Conservation (phyloP, 1,140 invertebrate species). For the Diploscapter pachys region DNA sequence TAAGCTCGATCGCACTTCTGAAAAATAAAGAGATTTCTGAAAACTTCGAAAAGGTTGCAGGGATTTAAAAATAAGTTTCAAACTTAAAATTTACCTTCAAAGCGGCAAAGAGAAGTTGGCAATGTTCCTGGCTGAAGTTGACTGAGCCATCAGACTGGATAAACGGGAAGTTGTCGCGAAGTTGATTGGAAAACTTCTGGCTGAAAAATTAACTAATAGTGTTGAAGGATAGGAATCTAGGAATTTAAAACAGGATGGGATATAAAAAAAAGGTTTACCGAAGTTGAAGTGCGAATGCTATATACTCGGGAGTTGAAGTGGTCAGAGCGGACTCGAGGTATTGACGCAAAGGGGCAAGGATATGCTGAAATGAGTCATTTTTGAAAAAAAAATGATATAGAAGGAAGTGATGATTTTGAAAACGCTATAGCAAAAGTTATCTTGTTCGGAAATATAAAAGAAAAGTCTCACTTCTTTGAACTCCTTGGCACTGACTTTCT, state of each 20-base stretch:
- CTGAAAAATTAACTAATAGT: not conserved
- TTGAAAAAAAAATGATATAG: not conserved
- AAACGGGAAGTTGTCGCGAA: constrained; percentile 11
- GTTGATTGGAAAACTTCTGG: not conserved
- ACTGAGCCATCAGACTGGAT: constrained; percentile 2
- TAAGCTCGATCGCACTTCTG: constrained; percentile 2
- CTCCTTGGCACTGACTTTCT: not conserved
- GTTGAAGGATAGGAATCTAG: not conserved
- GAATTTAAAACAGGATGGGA: not conserved
- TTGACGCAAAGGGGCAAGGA: constrained; percentile 1
- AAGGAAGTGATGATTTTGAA: not conserved
- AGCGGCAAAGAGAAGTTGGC: not conserved
- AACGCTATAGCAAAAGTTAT: not conserved
- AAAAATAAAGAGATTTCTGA: not conserved
- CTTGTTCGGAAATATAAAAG: not conserved
- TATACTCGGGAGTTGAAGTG: not conserved
- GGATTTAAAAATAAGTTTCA: not conserved
- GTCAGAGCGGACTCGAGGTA: constrained; percentile 10
- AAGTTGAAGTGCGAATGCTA: too few species aligned
- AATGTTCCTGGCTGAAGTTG: not conserved
- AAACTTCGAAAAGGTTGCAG: too few species aligned
- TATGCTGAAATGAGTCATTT: not conserved
- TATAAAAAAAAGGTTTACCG: too few species aligned
- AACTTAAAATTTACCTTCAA: constrained; percentile 6
- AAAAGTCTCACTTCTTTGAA: not conserved